phyloP scores from a whole-genome alignment of 2,113 vertebrate genomes.

The Poicephalus meyeri region DNA sequence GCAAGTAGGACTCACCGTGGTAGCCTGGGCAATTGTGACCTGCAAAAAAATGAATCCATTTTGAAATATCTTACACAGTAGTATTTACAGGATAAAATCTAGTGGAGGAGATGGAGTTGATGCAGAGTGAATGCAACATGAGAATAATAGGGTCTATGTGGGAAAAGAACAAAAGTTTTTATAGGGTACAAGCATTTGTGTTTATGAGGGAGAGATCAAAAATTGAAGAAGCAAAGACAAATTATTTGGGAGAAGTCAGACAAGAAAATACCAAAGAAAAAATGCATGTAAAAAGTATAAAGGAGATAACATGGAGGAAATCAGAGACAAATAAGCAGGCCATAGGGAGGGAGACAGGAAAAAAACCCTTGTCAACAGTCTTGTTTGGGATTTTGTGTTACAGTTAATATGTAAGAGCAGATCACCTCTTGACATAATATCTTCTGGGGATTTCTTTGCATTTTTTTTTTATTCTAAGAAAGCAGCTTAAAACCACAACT shows the following conservation, averaged over 20 bases:
- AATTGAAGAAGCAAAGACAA: background rate
- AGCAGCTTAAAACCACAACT: slow-evolving; percentile 2
- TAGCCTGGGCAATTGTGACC: background rate
- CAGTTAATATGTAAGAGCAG: background rate
- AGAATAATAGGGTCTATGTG: background rate
- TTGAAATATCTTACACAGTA: background rate
- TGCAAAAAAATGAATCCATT: accelerated
- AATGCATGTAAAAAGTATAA: background rate
- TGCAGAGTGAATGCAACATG: background rate
- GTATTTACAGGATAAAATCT: background rate
- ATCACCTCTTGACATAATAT: background rate
- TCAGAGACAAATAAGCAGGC: background rate
- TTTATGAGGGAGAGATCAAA: slow-evolving; percentile 19
- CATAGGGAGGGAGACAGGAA: background rate
- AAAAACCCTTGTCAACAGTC: background rate
- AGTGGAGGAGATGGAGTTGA: background rate
- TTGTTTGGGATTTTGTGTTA: background rate
- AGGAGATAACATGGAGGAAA: slow-evolving; percentile 9
- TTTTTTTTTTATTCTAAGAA: background rate
- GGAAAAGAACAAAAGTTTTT: background rate
- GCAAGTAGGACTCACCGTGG: background rate
- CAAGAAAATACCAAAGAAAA: slow-evolving; percentile 34
- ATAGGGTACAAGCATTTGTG: background rate
- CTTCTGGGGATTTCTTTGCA: background rate
- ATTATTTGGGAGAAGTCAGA: background rate